These are phyloP conservation scores for Brachymystax lenok DNA, from an alignment of 2,797 vertebrate genomes.

Conservation along the genomic window DNA sequence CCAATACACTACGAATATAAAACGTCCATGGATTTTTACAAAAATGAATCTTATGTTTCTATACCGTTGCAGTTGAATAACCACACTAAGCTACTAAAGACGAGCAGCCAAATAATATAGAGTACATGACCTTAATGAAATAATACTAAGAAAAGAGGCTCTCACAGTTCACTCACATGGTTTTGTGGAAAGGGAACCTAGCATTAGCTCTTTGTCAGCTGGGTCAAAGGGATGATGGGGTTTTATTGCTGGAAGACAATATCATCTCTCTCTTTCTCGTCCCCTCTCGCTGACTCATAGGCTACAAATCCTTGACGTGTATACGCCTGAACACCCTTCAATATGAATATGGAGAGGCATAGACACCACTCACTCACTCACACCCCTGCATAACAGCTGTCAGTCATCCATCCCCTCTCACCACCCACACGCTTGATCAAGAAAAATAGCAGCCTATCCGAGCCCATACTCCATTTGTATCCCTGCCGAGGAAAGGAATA, in stretches of 20 bases:
- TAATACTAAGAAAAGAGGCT: slow-evolving; percentile 40
- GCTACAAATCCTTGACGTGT: background rate
- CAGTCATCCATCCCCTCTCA: background rate
- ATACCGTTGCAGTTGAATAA: slow-evolving; percentile 43
- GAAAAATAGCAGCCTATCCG: slow-evolving; percentile 58
- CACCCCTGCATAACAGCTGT: no score
- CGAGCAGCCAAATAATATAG: slow-evolving; percentile 5
- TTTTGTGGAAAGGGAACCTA: slow-evolving; percentile 31
- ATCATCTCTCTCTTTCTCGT: slow-evolving; percentile 2
- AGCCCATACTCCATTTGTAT: slow-evolving; percentile 24
- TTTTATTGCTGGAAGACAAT: slow-evolving; percentile 52
- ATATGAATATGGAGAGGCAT: background rate
- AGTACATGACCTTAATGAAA: slow-evolving; percentile 32
- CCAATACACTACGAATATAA: slow-evolving; percentile 15
- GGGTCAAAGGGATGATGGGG: slow-evolving; percentile 53
- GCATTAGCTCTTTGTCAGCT: slow-evolving; percentile 15
- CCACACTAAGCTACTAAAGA: slow-evolving; percentile 4
- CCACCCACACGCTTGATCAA: slow-evolving; percentile 50
- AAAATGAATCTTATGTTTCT: slow-evolving; percentile 30
- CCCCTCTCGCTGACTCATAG: slow-evolving; percentile 10
- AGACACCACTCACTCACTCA: background rate
- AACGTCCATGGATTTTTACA: background rate
- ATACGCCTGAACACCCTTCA: background rate
- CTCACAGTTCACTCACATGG: slow-evolving; percentile 28
- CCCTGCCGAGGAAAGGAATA: slow-evolving; percentile 38